A percentile compares a stretch with the other conserved stretches of the same genome.
phyloP scores from a whole-genome alignment of 2,797 vertebrate species.

The Nothura maculosa region DNA sequence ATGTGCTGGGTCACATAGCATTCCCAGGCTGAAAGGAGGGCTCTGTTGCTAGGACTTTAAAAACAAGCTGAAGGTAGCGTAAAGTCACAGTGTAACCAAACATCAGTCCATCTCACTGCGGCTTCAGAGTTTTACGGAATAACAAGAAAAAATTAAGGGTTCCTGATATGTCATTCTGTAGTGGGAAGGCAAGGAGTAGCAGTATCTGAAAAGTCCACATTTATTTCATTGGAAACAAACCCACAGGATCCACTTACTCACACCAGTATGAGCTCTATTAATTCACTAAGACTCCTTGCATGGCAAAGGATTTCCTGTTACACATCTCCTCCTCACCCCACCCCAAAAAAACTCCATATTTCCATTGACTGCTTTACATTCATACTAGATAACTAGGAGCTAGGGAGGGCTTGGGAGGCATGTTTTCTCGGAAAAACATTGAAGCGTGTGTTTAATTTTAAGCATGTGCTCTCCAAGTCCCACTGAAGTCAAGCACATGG shows the following conservation, averaged over 20 bases:
- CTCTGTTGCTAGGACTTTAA: constrained; percentile 37
- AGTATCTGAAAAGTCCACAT: not conserved
- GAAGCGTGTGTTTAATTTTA: constrained; percentile 2
- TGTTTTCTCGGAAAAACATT: not conserved
- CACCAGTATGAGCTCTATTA: not conserved
- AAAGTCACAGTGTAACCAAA: not conserved
- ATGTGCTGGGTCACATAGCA: constrained; percentile 50
- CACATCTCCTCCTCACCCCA: not conserved
- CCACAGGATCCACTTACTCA: not conserved
- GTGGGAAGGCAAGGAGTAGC: rapidly evolving
- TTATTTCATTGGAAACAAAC: not conserved
- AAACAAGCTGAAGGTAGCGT: not conserved
- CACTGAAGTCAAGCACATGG: not conserved
- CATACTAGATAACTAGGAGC: not conserved
- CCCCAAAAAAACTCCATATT: not conserved
- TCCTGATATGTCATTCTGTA: not conserved
- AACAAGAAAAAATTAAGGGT: not conserved
- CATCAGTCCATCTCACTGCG: not conserved
- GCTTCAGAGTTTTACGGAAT: not conserved
- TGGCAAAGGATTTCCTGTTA: not conserved
- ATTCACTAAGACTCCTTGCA: constrained; percentile 9
- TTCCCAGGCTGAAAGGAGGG: not conserved
- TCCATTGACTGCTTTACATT: not conserved
- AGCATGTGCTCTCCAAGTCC: not conserved
- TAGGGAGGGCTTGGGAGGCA: not conserved